Base-by-base conservation (phyloP, 2,113 vertebrate genomes). In the Sclerurus mexicanus region DNA sequence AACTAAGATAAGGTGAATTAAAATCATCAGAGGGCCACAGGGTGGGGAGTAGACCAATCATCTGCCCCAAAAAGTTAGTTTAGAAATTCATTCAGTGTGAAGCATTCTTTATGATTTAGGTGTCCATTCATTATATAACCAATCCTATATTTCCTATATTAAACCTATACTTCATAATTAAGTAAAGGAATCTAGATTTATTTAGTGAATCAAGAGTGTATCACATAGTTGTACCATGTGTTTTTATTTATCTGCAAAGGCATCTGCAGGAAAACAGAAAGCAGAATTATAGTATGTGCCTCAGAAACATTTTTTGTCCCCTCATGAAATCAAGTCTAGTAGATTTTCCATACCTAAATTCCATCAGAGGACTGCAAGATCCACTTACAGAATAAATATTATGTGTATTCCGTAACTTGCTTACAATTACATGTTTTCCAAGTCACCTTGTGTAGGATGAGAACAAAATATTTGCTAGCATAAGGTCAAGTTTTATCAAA, bases 161-260 rank as follows among this genome's bases (percentile, higher is more conserved):
- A 75, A 87, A 49, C 7, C 13, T 71, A 22, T 37, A 20, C 7
- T 63, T 83, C 56, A 31, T 42, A 62, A 46, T 25, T 60, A n/a
- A 42, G 6, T 31, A 47, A 62, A 69, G 14, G 27, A 40, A 77
- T 59, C 7, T 75, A 50, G 31, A 59, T 85, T 69, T 86, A 67
- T 62, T 58, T 85, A 67, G 25, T 74, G 60, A 85, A 63, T 1
- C 24, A 90, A 63, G 19, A 78, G 67, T 18, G 4, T 33, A 39
- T 47, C 28, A 67, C 31, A 6, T 62, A 77, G 22, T 15, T 74
- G 3, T 40, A 75, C 11, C 60, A 44, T 50, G 21, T 72, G 59
- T n/a, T 91, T 87, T 89, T 87, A 37, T 91, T 91, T 85, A 47
- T 44, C 13, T 75, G 10, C 59, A 53, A 75, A 93, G 39, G 23